These are phyloP conservation scores for Cecropterus lyciades DNA, from an alignment of 1,140 invertebrate genomes.

Conservation along the genomic window DNA sequence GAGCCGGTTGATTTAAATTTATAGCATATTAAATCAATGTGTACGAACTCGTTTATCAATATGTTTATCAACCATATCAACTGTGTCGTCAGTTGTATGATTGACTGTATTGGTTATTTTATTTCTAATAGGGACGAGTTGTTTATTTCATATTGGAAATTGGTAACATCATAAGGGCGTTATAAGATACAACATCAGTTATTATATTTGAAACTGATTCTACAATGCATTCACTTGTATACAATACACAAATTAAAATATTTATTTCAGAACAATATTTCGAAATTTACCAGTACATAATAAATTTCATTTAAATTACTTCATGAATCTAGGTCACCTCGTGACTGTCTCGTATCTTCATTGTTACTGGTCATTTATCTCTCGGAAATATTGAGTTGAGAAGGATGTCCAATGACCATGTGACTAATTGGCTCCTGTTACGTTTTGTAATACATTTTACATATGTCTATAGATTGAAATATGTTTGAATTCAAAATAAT, in stretches of 20 bases:
- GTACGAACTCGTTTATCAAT: constrained; percentile 20
- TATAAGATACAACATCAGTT: no score
- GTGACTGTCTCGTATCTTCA: constrained; percentile 9
- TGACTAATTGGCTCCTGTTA: constrained; percentile 8
- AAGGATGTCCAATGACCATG: constrained; percentile 22
- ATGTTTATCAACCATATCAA: constrained; percentile 24
- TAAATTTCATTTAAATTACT: constrained; percentile 21
- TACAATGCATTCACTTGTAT: no score
- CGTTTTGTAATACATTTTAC: not conserved
- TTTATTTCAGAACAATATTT: no score
- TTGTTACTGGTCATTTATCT: constrained; percentile 24
- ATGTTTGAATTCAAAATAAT: no score
- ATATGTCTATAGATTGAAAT: no score
- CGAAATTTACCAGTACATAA: not conserved
- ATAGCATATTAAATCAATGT: constrained; percentile 36
- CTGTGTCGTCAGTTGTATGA: constrained; percentile 15
- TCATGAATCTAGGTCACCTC: constrained; percentile 14
- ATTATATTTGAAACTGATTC: no score
- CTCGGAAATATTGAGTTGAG: constrained; percentile 25
- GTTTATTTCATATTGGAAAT: no score
- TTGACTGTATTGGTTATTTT: constrained; percentile 13
- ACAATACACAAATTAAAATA: no score
- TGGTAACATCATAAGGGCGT: no score
- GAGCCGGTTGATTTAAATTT: constrained; percentile 27
- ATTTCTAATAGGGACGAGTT: not conserved